Conservation (phyloP, 2,797 vertebrate genomes). For the Carapus acus region DNA sequence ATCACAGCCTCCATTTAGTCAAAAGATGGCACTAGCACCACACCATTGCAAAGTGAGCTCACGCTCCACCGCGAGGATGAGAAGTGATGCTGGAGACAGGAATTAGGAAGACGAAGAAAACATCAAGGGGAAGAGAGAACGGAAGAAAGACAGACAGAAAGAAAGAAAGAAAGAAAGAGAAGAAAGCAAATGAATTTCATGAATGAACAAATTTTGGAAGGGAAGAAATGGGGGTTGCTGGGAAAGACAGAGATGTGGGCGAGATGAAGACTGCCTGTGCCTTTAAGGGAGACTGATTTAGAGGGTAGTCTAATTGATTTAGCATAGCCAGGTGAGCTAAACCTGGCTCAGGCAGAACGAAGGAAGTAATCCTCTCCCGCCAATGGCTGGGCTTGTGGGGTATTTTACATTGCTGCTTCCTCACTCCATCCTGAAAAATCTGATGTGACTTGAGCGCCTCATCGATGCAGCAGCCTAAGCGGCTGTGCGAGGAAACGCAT, state of each 20-base stretch:
- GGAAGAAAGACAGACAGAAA: not conserved
- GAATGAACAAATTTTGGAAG: constrained; percentile 12
- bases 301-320: constrained; percentile 54
- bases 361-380: constrained; percentile 47
- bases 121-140: no score
- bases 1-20: constrained; percentile 44
- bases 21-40: constrained; percentile 62
- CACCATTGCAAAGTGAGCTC: constrained; percentile 32
- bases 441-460: constrained; percentile 39
- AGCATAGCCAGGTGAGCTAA: constrained; percentile 44
- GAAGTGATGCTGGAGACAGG: not conserved
- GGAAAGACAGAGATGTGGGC: constrained; percentile 12
- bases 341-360: constrained; percentile 41
- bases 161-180: not conserved
- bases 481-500: constrained; percentile 28
- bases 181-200: no score
- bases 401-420: constrained; percentile 36
- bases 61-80: constrained; percentile 9
- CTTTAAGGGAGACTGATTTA: constrained; percentile 40
- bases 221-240: constrained; percentile 5
- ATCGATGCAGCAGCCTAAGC: constrained; percentile 43
- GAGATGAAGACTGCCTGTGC: constrained; percentile 26
- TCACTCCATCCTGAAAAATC: constrained; percentile 38
- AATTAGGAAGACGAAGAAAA: no score
- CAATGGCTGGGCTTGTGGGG: constrained; percentile 34